Evolutionary conservation across 2,888 invertebrate genomes (phyloP), one percentile per base, ranked within the genome.

Genomic region (Pristionchus entomophagus): DNA sequence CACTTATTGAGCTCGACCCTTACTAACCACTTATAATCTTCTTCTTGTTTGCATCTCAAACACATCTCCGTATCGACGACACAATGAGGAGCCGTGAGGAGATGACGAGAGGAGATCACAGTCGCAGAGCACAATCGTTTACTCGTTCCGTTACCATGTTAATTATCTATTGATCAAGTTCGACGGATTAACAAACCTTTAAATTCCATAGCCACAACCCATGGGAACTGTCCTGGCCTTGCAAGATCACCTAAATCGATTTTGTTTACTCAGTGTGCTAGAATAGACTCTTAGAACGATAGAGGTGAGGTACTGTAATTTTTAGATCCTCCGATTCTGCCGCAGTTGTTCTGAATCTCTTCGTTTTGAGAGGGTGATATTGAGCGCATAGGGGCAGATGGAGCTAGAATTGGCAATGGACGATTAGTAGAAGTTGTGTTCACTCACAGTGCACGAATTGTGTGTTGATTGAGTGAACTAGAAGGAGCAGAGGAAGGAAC

Each of bases 31-130:
- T 45, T 14, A 6, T 45, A 6, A 45, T 14, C 14, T 14, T 14
- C 14, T 45, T 45, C 59, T 59, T 22, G 6, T 22, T 22, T 38
- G 45, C 73, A 73, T 41, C 26, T 6, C 6, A 5, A 5, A 56
- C 56, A 56, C 56, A 17, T 69, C 22, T 69, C 69, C 17, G 1
- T 35, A 38, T 41, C 38, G 6, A 69, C 0, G 8, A 69, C 41
- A 51, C 78, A 78, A 49, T 78, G 78, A 6, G 49, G 49, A 4
- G 49, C 45, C n/a, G 78, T 78, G 26, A 78, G 51, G 4, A 26
- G 49, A 38, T 78, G 78, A 49, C 78, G n/a, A 51, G 45, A 49
- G 22, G 78, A 78, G 45, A 78, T 78, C 3, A 78, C 29, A 78
- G 78, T n/a, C 2, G 78, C 78, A 12, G 78, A 49, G 32, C 78